Percentiles rank a stretch among this genome's conserved stretches.
These are phyloP conservation scores for Acrocyrtus sp. DNA, from an alignment of 2,888 invertebrate genomes.

Conservation along the genomic window DNA sequence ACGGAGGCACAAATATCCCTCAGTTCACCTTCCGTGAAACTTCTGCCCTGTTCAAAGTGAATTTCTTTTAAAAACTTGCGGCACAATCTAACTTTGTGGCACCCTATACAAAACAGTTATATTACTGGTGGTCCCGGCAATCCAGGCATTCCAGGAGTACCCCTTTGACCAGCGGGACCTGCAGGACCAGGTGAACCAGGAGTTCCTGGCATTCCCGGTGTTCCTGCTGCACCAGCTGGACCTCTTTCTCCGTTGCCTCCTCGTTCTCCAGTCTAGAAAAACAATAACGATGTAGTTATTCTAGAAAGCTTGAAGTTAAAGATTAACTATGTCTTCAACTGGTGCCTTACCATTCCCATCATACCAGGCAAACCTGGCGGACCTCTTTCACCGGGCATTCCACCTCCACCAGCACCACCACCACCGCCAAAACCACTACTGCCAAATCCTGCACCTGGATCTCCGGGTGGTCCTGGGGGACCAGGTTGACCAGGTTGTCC, in stretches of 20 bases:
- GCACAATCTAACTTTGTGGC: not conserved
- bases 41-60: conserved; percentile 71
- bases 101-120: conserved; percentile 3
- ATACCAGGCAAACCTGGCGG: conserved; percentile 62
- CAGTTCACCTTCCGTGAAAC: conserved; percentile 78
- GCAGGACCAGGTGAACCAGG: conserved; percentile 68
- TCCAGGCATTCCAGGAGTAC: conserved; percentile 65
- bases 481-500: conserved; percentile 60
- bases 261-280: conserved; percentile 59
- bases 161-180: conserved; percentile 67
- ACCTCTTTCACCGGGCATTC: conserved; percentile 64
- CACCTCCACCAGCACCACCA: conserved; percentile 52
- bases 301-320: not conserved
- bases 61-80: conserved; percentile 30
- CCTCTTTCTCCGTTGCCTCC: conserved; percentile 67
- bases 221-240: conserved; percentile 68
- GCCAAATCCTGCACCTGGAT: conserved; percentile 62
- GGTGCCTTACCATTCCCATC: conserved; percentile 56
- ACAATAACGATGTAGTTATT: not conserved
- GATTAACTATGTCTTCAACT: not conserved
- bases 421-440: conserved; percentile 32
- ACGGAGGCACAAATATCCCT: conserved; percentile 83
- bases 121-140: conserved; percentile 64
- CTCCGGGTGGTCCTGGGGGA: conserved; percentile 64
- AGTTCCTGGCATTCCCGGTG: conserved; percentile 66